Base-by-base conservation (phyloP, 2,888 invertebrate genomes). In the Caenorhabditis sp. region DNA sequence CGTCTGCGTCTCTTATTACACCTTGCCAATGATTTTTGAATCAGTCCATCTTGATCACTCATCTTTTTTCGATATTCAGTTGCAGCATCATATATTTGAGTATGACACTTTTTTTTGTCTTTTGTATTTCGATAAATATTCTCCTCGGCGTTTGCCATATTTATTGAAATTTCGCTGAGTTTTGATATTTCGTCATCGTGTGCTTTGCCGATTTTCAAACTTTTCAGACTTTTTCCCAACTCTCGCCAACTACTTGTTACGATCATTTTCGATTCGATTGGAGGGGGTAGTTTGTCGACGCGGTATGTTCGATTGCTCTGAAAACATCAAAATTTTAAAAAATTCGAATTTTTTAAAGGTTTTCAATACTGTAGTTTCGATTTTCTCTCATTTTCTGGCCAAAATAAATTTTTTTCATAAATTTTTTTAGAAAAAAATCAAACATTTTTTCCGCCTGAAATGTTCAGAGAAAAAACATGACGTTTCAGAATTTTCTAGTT, bases 151-250 rank as follows among this genome's bases (percentile, higher is more conserved):
- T 55, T 27, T n/a, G 55, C 26, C 24, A 55, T 23, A 27, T 24
- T 27, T 12, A 21, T 4, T 2, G 5, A 55, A 1, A 55, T 55
- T 24, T 24, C 24, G 1, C 17, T 17, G 8, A 27, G 8, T 26
- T 26, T 24, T 14, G 8, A 21, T 1, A 27, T n/a, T 26, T 55
- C 55, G 5, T 27, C 27, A 8, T 55, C 23, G 3, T 21, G 19
- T 51, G 19, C 1, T 23, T 51, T 23, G 19, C 19, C 19, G 23
- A 21, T 23, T 23, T 19, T 23, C 21, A 51, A 6, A 8, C 5
- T n/a, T n/a, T 21, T n/a, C 51, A 51, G 51, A 51, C 51, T 51
- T 51, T 51, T 51, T 23, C 17, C 51, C 51, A 51, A 19, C 12
- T 51, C 51, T 23, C 21, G 19, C 51, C 51, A 51, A 17, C 6